Percentiles rank a stretch among this genome's conserved stretches.
Evolutionary conservation across 2,797 vertebrate species (phyloP).

Genomic region (Oceanodroma leucorhoa): DNA sequence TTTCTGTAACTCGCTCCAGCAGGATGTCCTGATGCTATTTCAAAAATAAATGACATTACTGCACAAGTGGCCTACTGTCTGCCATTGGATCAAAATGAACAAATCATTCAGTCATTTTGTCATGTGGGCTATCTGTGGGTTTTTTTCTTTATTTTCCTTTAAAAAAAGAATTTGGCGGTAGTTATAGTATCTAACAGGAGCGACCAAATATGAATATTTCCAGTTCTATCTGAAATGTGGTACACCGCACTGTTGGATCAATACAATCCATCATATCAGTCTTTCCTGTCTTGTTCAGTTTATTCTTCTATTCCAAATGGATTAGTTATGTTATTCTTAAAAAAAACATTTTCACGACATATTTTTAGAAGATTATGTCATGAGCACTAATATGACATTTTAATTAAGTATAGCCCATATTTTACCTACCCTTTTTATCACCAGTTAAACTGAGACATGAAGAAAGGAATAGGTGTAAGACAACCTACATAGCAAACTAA

Average conservation of each 20-base stretch:
- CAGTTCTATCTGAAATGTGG: neutral
- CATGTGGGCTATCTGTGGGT: neutral
- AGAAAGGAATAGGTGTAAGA: neutral
- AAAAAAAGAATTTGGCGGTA: neutral
- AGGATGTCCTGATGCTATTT: neutral
- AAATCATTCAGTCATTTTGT: neutral
- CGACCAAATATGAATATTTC: neutral
- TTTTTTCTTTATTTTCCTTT: neutral
- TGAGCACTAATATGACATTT: neutral
- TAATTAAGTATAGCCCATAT: neutral
- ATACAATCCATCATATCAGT: neutral
- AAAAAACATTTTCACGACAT: neutral
- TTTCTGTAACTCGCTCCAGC: neutral
- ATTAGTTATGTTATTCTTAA: neutral
- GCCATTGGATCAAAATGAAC: neutral
- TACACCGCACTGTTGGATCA: neutral
- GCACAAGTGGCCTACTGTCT: neutral
- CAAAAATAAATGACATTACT: neutral
- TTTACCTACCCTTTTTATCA: neutral
- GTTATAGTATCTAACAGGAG: neutral
- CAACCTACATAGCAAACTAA: neutral
- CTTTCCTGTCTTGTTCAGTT: neutral
- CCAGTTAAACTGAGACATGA: neutral
- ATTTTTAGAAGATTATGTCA: neutral
- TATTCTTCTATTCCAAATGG: neutral